Base-by-base conservation (phyloP, 2,888 invertebrate species). In the Drosophila incognita region DNA sequence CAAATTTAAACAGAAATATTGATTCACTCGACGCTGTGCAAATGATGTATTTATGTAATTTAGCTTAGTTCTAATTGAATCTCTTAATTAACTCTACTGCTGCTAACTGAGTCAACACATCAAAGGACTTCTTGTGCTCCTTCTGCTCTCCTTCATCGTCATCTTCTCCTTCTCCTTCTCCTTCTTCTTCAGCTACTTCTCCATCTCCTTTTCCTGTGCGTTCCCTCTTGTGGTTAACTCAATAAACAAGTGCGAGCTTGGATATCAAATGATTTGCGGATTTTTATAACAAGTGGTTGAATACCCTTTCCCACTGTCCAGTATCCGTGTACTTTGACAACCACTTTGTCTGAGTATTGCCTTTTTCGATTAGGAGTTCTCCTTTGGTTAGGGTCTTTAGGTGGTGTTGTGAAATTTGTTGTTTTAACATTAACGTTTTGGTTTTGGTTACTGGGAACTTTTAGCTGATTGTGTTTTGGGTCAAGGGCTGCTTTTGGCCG, bases 401-500 rank as follows among this genome's bases (percentile, higher is more conserved):
- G n/a, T 36, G 27, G 10, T 36, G 36, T 8, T 36, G 27, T 62
- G 40, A 46, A 8, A 11, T 31, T 36, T 54, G 7, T 38, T 27
- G 11, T 38, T 15, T 40, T 15, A 10, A 11, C 18, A 11, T 49
- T 49, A 27, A 18, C 27, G 18, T 38, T 40, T 38, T 33, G 54
- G 15, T 46, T 27, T 40, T 40, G 15, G 48, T 76, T 61, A 8
- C 51, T 71, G 60, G 42, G 53, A 66, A 46, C 36, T 33, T 60
- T 51, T 48, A 35, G 36, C 27, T 40, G 36, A 4, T 31, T 35
- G 52, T 42, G 21, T 57, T 56, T 52, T 40, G 48, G 59, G 64
- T 65, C 56, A 69, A 54, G 60, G 60, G 21, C 72, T 53, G 15
- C 15, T 33, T 59, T 52, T 62, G 67, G 84, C 69, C 82, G 82